These are phyloP conservation scores for Euspilapteryx auroguttella DNA, from an alignment of 2,888 invertebrate genomes.

Conservation along the genomic window DNA sequence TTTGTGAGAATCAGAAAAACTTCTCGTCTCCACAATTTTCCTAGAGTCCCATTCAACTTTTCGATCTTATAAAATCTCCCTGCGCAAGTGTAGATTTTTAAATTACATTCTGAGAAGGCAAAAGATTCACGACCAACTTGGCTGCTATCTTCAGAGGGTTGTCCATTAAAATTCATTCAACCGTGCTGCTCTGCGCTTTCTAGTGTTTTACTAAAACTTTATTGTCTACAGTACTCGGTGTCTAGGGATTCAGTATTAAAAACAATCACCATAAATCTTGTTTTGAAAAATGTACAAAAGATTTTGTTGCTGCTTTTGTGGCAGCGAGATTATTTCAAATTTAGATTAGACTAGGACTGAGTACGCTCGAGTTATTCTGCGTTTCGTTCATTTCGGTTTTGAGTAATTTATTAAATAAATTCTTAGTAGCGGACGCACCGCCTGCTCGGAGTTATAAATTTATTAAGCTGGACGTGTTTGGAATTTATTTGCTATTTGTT, in stretches of 20 bases:
- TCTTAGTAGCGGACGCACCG: conserved; percentile 38
- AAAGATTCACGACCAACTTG: conserved; percentile 11
- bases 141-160: conserved; percentile 12
- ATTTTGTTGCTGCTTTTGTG: background rate
- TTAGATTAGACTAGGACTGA: too few relatives aligned
- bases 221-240: conserved; percentile 9
- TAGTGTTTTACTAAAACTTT: conserved; percentile 12
- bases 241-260: too few relatives aligned
- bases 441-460: conserved; percentile 47
- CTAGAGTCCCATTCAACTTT: too few relatives aligned
- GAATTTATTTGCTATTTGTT: conserved; percentile 44
- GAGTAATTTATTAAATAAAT: conserved; percentile 55
- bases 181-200: conserved; percentile 14
- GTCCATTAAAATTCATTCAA: conserved; percentile 20
- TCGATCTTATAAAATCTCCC: too few relatives aligned
- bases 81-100: too few relatives aligned
- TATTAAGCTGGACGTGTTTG: conserved; percentile 46
- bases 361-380: too few relatives aligned
- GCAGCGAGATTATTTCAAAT: background rate
- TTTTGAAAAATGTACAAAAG: too few relatives aligned
- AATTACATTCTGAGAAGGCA: conserved; percentile 6
- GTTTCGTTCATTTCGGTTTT: conserved; percentile 35
- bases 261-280: too few relatives aligned
- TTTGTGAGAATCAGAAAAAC: too few relatives aligned
- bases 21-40: too few relatives aligned